phyloP scores from a whole-genome alignment of 2,797 vertebrate species.

The Phrynocephalus guinanensis region DNA sequence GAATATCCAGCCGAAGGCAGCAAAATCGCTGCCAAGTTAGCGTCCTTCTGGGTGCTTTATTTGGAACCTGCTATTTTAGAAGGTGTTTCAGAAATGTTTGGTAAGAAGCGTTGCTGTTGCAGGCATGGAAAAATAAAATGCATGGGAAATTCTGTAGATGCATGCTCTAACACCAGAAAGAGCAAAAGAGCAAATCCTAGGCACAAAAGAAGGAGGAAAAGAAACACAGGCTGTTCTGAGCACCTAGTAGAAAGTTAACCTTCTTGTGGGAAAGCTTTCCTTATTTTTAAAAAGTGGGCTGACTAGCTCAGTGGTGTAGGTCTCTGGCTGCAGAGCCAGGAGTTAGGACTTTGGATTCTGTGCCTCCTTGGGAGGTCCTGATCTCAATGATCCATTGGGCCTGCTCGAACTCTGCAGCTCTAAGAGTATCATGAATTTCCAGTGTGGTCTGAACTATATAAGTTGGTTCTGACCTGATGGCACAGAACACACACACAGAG shows the following conservation, averaged over 20 bases:
- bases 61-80: conserved; percentile 15
- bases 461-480: too few relatives aligned
- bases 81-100: not conserved
- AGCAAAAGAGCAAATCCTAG: not conserved
- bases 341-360: too few relatives aligned
- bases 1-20: not conserved
- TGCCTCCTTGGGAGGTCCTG: too few relatives aligned
- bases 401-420: not conserved
- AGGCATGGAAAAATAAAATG: not conserved
- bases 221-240: not conserved
- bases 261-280: not conserved
- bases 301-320: too few relatives aligned
- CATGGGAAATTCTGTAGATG: not conserved
- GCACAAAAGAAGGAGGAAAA: too few relatives aligned
- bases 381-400: too few relatives aligned
- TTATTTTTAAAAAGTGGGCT: not conserved
- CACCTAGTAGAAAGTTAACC: not conserved
- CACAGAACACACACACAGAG: too few relatives aligned
- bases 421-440: not conserved
- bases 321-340: too few relatives aligned
- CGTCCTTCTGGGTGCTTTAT: conserved; percentile 1
- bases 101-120: not conserved
- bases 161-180: not conserved
- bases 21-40: not conserved
- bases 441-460: not conserved